These are phyloP conservation scores for Chlorospingus flavigularis DNA, from an alignment of 2,797 vertebrate species.

Conservation along the genomic window DNA sequence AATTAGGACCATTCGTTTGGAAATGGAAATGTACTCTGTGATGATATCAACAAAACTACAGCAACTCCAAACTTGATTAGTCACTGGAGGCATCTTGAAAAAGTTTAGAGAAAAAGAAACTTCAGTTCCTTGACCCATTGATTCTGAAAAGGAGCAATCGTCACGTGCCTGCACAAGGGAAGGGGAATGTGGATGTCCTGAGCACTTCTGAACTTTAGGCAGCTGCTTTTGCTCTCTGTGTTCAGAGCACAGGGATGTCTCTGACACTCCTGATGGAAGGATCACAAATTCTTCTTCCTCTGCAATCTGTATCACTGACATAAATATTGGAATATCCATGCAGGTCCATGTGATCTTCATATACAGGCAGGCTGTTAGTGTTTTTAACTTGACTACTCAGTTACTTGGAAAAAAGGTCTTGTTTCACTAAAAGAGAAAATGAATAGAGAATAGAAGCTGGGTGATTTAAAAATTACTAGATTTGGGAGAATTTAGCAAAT, in stretches of 20 bases:
- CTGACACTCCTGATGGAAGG: background rate
- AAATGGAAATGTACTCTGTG: background rate
- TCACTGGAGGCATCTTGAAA: background rate
- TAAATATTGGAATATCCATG: background rate
- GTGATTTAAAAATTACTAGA: background rate
- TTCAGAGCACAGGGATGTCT: background rate
- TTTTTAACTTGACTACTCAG: background rate
- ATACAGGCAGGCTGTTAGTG: background rate
- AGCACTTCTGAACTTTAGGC: background rate
- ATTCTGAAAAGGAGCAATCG: background rate
- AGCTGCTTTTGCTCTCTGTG: background rate
- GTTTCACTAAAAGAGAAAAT: background rate
- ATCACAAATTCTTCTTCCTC: background rate
- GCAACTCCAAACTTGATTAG: background rate
- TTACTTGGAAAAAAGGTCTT: background rate
- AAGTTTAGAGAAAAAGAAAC: background rate
- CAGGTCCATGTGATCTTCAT: background rate
- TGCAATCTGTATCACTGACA: background rate
- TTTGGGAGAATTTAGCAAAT: background rate
- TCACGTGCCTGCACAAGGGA: background rate
- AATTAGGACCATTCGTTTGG: background rate
- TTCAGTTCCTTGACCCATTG: background rate
- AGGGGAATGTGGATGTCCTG: background rate
- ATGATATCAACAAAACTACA: background rate
- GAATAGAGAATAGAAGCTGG: background rate